Base-by-base conservation (phyloP, 2,113 vertebrate species). In the Lota lota region DNA sequence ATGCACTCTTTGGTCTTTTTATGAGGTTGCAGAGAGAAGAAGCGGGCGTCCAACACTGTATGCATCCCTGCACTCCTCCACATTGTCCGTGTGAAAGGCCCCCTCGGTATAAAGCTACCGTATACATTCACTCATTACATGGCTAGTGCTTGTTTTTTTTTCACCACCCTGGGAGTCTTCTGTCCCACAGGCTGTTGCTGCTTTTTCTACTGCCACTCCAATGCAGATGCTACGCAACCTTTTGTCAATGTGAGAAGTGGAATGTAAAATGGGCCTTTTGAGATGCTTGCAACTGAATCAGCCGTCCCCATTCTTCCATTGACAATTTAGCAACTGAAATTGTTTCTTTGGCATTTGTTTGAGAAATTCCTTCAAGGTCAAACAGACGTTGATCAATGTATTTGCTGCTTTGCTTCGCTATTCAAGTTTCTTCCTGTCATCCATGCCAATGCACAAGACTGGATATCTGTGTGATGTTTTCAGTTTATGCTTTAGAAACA, bases 311-410 rank as follows among this genome's bases (percentile, higher is more conserved):
- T 87, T 83, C 79, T 79, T 53, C 15, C 67, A 47, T 77, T 62
- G 74, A 77, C 79, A 85, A 81, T 69, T 84, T 81, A 83, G 83
- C 81, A 81, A 84, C 68, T 80, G 83, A 85, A 87, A 86, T 83
- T 80, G 81, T 81, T 84, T 67, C 81, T 79, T 61, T 57, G 61
- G 69, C 66, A 73, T 89, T 87, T 70, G 78, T 17, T 63, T 51
- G 28, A 50, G 24, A 58, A 77, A 70, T 68, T 83, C 71, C 75
- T 74, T 28, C 53, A 24, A 63, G 77, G 78, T 82, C 74, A 67
- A 73, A 79, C 71, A 75, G 65, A 79, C 70, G 67, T 15, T 2
- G 78, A 72, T 82, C 77, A 82, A 78, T 79, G 66, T 61, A 69
- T 82, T 80, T 73, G 22, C 53, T 50, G 66, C 69, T 68, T 78